Percentiles rank a stretch among this genome's conserved stretches.
Evolutionary conservation across 2,888 invertebrate species (phyloP).

Genomic region (Cosmia pyralina): DNA sequence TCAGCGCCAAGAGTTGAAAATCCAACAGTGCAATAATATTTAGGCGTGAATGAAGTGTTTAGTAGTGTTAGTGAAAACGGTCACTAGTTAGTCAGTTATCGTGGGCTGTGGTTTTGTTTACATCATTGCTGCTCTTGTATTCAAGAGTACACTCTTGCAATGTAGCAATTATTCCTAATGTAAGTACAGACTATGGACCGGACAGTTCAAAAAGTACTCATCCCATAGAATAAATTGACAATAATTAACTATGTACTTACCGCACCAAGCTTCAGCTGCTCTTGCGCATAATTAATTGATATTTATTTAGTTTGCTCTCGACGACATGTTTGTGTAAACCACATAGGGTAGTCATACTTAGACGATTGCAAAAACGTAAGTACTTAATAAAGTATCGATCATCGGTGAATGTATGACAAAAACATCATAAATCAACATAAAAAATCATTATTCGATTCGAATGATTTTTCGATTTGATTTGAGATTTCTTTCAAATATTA

Average conservation of each 20-base stretch:
- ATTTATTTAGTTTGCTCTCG: not conserved
- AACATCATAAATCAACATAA: too few species aligned
- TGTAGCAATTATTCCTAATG: constrained; percentile 11
- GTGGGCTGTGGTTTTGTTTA: not conserved
- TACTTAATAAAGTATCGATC: constrained; percentile 7
- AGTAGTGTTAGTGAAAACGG: too few species aligned
- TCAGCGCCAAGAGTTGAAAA: not conserved
- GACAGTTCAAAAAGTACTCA: not conserved
- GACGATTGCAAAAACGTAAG: not conserved
- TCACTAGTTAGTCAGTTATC: not conserved
- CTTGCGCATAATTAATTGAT: constrained; percentile 12
- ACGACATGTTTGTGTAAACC: not conserved
- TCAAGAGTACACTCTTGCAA: not conserved
- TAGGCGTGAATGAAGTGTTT: not conserved
- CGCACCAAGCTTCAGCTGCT: not conserved
- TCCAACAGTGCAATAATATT: not conserved
- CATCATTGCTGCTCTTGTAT: constrained; percentile 6
- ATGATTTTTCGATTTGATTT: too few species aligned
- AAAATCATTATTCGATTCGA: too few species aligned
- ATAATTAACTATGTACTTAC: not conserved
- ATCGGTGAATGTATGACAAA: not conserved
- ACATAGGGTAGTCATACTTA: not conserved
- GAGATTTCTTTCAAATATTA: not conserved
- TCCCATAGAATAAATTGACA: constrained; percentile 9
- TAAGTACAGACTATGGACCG: not conserved